Conservation (phyloP, 2,113 vertebrate species). For the Chiloscyllium plagiosum region DNA sequence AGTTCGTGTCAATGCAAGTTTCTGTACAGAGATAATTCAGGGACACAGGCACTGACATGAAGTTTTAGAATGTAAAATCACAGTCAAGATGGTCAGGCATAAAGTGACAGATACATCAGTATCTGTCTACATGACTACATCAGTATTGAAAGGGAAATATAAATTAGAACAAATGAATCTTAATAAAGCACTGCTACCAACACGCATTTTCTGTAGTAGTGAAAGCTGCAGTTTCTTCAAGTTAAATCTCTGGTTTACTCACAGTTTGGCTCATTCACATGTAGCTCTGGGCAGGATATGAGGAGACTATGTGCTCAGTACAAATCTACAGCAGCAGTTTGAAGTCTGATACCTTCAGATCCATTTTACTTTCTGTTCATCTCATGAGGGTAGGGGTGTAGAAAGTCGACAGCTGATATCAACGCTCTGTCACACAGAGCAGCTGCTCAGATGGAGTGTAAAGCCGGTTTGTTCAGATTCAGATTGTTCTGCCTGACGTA, state of each 20-base stretch:
- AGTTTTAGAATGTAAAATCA: background rate
- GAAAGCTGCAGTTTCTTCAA: background rate
- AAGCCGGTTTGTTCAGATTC: background rate
- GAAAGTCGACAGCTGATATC: background rate
- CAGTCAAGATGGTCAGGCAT: background rate
- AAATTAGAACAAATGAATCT: background rate
- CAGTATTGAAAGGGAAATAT: background rate
- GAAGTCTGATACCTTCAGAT: background rate
- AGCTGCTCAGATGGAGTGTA: background rate
- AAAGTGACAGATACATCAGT: background rate
- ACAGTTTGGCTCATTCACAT: background rate
- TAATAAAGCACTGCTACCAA: background rate
- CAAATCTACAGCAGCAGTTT: background rate
- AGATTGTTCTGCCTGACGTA: background rate
- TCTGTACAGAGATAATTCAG: background rate
- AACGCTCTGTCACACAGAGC: background rate
- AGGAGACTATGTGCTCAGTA: background rate
- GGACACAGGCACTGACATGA: background rate
- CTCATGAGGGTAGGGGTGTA: background rate
- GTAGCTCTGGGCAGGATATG: background rate
- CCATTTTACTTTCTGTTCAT: background rate
- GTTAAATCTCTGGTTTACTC: background rate
- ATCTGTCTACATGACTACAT: background rate
- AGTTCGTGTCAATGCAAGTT: background rate
- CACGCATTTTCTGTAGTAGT: background rate